A percentile compares a stretch with the other conserved stretches of the same genome.
These are phyloP conservation scores for Xylota segnis DNA, from an alignment of 2,888 invertebrate species.

Conservation along the genomic window DNA sequence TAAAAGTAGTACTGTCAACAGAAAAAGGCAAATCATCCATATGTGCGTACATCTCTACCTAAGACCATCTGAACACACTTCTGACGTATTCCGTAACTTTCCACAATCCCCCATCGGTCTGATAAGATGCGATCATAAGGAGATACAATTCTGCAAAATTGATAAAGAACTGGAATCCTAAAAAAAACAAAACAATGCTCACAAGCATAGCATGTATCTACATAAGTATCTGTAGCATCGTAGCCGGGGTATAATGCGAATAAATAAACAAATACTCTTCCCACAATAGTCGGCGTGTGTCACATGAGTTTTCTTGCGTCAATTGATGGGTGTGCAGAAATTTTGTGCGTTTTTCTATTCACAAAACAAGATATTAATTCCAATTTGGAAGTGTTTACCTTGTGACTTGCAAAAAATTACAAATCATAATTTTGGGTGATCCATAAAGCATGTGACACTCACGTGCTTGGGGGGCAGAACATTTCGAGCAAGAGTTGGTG, in stretches of 20 bases:
- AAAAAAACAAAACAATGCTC: conserved; percentile 2
- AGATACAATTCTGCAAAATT: conserved; percentile 4
- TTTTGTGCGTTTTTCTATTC: not conserved
- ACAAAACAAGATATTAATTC: not conserved
- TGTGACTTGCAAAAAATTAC: not conserved
- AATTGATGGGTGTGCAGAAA: conserved; percentile 12
- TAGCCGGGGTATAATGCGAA: not conserved
- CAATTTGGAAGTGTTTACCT: conserved; percentile 7
- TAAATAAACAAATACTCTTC: conserved; percentile 4
- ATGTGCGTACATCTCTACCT: not conserved
- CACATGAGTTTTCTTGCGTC: conserved; percentile 34
- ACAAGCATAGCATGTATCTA: not conserved
- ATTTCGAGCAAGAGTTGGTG: not conserved
- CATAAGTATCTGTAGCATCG: conserved; percentile 14
- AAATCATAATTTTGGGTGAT: not conserved
- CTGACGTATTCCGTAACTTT: conserved; percentile 6
- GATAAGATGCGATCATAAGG: not conserved
- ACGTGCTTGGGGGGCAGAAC: conserved; percentile 1
- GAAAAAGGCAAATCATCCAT: not conserved
- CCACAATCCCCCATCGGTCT: not conserved
- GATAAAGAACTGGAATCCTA: conserved; percentile 23
- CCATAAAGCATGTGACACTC: not conserved
- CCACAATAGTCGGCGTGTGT: conserved; percentile 18
- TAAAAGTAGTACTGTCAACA: not conserved
- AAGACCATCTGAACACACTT: not conserved